Conservation (phyloP, 2,113 vertebrate species). For the Sisor rabdophorus region DNA sequence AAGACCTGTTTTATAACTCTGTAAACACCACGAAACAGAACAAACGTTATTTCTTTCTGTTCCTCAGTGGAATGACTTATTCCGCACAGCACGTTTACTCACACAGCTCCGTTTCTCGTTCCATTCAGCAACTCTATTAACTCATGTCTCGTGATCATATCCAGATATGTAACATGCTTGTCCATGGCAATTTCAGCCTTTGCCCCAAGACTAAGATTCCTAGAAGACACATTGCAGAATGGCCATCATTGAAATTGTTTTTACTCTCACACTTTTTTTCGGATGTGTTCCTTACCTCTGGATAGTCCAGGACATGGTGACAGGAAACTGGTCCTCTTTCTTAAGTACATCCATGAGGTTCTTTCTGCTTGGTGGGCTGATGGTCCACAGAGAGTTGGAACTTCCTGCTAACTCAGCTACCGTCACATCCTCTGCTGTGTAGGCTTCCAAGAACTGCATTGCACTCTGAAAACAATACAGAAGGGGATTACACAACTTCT, state of each 20-base stretch:
- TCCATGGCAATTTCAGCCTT: constrained; percentile 83
- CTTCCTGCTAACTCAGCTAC: constrained; percentile 83
- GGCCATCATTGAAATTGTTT: background rate
- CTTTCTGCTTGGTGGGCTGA: constrained; percentile 83
- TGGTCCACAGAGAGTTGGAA: constrained; percentile 87
- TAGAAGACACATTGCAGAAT: constrained; percentile 47
- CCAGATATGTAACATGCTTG: constrained; percentile 73
- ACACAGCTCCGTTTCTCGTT: constrained; percentile 59
- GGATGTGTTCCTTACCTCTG: constrained; percentile 68
- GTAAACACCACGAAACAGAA: constrained; percentile 34
- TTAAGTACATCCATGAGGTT: constrained; percentile 78
- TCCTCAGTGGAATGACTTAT: background rate
- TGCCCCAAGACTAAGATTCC: constrained; percentile 80
- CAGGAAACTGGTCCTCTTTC: constrained; percentile 72
- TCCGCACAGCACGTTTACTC: constrained; percentile 15
- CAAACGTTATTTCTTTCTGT: background rate
- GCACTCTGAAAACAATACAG: constrained; percentile 65
- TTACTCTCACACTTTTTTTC: background rate
- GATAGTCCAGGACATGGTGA: constrained; percentile 83
- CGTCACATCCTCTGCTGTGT: constrained; percentile 80
- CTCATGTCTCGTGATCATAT: constrained; percentile 55
- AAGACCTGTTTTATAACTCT: constrained; percentile 80
- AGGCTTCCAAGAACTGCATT: constrained; percentile 83
- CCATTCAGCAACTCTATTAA: constrained; percentile 61
- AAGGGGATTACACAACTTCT: background rate